Conservation (phyloP, 2,113 vertebrate genomes). For the Stegastes partitus region DNA sequence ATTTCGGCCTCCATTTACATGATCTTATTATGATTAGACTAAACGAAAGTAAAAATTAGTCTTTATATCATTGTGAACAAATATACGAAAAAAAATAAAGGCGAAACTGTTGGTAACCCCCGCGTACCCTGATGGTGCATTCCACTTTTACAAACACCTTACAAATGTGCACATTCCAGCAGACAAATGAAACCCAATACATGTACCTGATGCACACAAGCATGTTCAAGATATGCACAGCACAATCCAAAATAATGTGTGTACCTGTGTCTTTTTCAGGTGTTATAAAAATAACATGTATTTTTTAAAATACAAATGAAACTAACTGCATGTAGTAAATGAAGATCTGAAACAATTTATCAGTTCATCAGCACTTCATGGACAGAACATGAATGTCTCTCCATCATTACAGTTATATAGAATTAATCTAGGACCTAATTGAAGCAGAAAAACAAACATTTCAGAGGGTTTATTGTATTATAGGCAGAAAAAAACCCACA, state of each 20-base stretch:
- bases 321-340: background rate
- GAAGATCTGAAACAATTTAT: background rate
- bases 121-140: constrained; percentile 52
- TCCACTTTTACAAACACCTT: constrained; percentile 76
- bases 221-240: background rate
- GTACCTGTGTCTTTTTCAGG: too few species aligned
- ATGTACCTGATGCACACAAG: background rate
- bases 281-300: too few species aligned
- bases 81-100: background rate
- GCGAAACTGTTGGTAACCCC: background rate
- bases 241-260: too few species aligned
- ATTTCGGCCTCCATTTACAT: background rate
- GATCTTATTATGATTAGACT: rapidly evolving
- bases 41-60: background rate
- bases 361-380: background rate
- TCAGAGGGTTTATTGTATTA: constrained; percentile 76
- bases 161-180: constrained; percentile 67
- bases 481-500: constrained; percentile 56
- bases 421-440: constrained; percentile 1
- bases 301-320: background rate
- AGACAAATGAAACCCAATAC: background rate
- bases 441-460: constrained; percentile 34
- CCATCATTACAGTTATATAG: background rate
- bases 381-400: background rate
- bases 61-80: background rate